A percentile compares a stretch with the other conserved stretches of the same genome.
Evolutionary conservation across 92 coral and sea anemone genomes (phyloP).

Genomic region (Siderastrea radians): DNA sequence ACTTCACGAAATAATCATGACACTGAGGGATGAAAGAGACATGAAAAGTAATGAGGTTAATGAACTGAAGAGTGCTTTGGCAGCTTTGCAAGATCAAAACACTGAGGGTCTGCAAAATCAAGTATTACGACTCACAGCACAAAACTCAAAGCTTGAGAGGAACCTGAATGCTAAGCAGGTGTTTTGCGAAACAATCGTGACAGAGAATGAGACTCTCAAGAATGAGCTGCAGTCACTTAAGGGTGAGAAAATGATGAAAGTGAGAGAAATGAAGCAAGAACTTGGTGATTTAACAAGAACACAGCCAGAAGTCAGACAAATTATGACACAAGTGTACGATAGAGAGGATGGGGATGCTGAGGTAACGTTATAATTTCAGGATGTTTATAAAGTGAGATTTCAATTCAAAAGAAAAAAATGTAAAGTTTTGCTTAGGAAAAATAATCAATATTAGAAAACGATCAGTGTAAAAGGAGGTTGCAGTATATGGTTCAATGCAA

Average conservation of each 20-base stretch:
- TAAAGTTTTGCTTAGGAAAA: no score
- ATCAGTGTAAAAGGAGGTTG: no score
- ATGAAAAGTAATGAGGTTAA: conserved; percentile 61
- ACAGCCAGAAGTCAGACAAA: conserved; percentile 68
- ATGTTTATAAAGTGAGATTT: not conserved
- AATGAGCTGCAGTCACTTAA: conserved; percentile 66
- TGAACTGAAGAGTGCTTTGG: conserved; percentile 66
- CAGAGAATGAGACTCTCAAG: conserved; percentile 80
- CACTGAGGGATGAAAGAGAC: conserved; percentile 72
- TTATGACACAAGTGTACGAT: conserved; percentile 68
- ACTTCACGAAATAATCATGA: conserved; percentile 86
- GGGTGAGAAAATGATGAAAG: conserved; percentile 68
- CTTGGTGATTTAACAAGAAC: conserved; percentile 67
- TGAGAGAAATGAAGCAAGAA: conserved; percentile 56
- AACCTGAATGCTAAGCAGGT: conserved; percentile 89
- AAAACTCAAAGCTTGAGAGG: conserved; percentile 65
- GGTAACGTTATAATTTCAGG: not conserved
- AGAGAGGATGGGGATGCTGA: conserved; percentile 58
- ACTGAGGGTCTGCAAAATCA: conserved; percentile 62
- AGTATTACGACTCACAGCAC: conserved; percentile 67
- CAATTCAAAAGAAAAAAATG: no score
- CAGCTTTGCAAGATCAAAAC: conserved; percentile 71
- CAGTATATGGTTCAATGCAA: no score
- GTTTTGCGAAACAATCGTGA: conserved; percentile 82
- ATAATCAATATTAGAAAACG: no score